A percentile compares a stretch with the other conserved stretches of the same genome.
phyloP scores from a whole-genome alignment of 2,888 invertebrate species.

The Diplazon laetatorius region DNA sequence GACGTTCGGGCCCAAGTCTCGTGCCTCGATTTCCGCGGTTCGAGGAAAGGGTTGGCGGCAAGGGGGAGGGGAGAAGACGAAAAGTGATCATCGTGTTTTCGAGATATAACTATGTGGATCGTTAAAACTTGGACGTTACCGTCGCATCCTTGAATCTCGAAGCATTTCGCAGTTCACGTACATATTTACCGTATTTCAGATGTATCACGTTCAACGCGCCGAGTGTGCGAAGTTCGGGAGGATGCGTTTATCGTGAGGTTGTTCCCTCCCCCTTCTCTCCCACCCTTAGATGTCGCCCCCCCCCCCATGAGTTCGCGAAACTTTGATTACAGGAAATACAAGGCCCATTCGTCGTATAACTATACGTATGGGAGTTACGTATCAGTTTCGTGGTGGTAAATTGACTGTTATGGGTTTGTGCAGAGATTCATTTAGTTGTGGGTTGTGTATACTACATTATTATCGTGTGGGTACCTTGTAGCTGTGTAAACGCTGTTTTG shows the following conservation, averaged over 20 bases:
- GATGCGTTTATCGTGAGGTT: conserved; percentile 5
- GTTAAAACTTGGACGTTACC: not conserved
- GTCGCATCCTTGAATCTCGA: not conserved
- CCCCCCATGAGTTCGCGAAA: conserved; percentile 21
- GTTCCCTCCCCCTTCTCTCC: no score
- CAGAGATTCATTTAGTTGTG: conserved; percentile 7
- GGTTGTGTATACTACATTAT: not conserved
- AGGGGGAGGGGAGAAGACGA: conserved; percentile 8
- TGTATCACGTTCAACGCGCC: not conserved
- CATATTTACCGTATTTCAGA: conserved; percentile 3
- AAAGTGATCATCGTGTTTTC: conserved; percentile 6
- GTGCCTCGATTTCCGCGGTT: no score
- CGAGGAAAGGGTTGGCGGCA: no score
- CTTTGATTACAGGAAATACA: conserved; percentile 32
- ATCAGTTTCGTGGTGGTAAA: conserved; percentile 6
- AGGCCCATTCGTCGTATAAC: not conserved
- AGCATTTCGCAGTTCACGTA: not conserved
- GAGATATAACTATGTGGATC: not conserved
- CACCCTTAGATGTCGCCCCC: no score
- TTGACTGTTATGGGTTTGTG: not conserved
- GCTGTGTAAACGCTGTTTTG: no score
- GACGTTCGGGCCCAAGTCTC: conserved; percentile 35
- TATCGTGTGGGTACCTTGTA: no score
- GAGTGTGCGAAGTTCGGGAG: not conserved
- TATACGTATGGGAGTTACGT: not conserved